phyloP scores from a whole-genome alignment of 2,113 vertebrate species.

The Circaetus gallicus region DNA sequence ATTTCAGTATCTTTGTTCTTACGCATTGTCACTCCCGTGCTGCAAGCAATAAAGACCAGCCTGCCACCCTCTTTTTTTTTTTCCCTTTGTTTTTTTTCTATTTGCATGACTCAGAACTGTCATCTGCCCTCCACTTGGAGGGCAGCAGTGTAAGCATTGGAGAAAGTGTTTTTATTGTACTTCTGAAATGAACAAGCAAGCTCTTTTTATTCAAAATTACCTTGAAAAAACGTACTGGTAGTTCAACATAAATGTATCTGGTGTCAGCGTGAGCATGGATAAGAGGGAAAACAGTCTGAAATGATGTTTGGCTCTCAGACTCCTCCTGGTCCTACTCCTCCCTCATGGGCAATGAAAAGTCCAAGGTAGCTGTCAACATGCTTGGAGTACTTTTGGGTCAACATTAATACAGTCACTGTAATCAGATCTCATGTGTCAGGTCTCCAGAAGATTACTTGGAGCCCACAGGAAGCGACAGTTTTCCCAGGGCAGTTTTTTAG shows the following conservation, averaged over 20 bases:
- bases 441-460: background rate
- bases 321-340: background rate
- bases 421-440: background rate
- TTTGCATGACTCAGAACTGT: background rate
- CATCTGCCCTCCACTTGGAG: background rate
- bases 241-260: background rate
- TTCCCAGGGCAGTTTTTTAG: background rate
- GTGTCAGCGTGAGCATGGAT: background rate
- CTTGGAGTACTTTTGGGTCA: background rate
- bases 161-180: background rate
- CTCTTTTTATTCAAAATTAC: background rate
- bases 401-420: background rate
- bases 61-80: background rate
- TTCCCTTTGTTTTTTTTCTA: background rate
- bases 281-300: background rate
- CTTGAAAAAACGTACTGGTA: background rate
- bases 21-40: background rate
- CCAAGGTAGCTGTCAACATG: background rate
- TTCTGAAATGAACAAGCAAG: background rate
- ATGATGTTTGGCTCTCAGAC: background rate
- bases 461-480: accelerated
- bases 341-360: background rate
- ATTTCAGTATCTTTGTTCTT: background rate
- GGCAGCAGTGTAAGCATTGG: background rate
- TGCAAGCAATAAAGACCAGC: background rate